Evolutionary conservation across 2,113 vertebrate species (phyloP).

Genomic region (Siniperca chuatsi): DNA sequence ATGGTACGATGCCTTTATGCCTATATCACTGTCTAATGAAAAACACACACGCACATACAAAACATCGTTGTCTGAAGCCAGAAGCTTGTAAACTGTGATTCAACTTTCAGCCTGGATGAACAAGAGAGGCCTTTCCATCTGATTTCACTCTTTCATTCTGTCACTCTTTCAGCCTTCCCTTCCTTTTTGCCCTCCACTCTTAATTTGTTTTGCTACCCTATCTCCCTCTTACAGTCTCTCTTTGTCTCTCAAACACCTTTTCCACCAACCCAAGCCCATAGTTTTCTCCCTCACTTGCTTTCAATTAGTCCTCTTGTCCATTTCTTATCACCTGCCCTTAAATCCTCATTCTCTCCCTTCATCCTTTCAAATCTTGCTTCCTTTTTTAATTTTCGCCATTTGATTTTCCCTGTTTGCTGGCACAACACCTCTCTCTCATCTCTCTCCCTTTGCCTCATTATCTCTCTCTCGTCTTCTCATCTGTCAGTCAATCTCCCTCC

Average conservation of each 20-base stretch:
- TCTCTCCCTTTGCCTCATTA: constrained; percentile 53
- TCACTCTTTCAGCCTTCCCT: constrained; percentile 47
- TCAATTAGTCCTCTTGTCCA: constrained; percentile 71
- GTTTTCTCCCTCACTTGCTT: constrained; percentile 71
- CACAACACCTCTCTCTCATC: constrained; percentile 37
- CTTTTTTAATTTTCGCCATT: constrained; percentile 57
- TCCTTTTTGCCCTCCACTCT: constrained; percentile 52
- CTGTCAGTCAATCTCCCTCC: constrained; percentile 48
- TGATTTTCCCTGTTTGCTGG: constrained; percentile 61
- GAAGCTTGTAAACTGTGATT: constrained; percentile 70
- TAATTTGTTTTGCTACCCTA: constrained; percentile 71
- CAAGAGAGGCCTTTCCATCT: constrained; percentile 72
- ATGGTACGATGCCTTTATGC: constrained; percentile 37
- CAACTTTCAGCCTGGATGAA: constrained; percentile 74
- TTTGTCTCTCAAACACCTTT: constrained; percentile 61
- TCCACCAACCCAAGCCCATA: constrained; percentile 44
- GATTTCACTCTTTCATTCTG: constrained; percentile 71
- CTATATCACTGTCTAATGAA: constrained; percentile 46
- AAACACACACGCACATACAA: constrained; percentile 41
- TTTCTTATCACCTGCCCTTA: constrained; percentile 72
- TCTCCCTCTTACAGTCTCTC: constrained; percentile 50
- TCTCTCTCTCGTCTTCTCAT: constrained; percentile 46
- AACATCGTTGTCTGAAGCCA: constrained; percentile 50
- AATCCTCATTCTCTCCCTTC: constrained; percentile 54
- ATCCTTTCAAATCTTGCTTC: constrained; percentile 58